Conservation (phyloP, 2,113 vertebrate genomes). For the Heterotis niloticus region DNA sequence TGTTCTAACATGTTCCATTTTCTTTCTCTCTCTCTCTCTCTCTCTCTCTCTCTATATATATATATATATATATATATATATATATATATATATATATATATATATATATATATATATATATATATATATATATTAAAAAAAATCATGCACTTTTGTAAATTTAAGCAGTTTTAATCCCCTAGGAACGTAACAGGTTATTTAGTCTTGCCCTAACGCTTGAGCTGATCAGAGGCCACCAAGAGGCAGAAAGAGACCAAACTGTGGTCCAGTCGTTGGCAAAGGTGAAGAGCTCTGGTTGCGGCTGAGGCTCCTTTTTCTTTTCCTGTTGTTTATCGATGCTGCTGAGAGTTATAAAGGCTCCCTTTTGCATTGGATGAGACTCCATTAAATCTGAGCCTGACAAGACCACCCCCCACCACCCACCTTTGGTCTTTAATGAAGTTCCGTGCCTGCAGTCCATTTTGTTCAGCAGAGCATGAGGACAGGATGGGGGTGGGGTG, state of each 20-base stretch:
- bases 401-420: slow-evolving; percentile 9
- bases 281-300: neutral
- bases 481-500: slow-evolving; percentile 3
- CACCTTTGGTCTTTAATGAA: slow-evolving; percentile 33
- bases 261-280: neutral
- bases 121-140: too few relatives aligned
- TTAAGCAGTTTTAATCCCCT: too few relatives aligned
- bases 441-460: slow-evolving; percentile 34
- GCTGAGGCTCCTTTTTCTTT: slow-evolving; percentile 18
- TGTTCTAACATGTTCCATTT: neutral
- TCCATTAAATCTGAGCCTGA: slow-evolving; percentile 23
- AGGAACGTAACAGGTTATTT: neutral
- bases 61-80: too few relatives aligned
- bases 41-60: too few relatives aligned
- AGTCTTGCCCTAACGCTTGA: too few relatives aligned
- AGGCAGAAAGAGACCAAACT: neutral
- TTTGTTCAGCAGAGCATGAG: slow-evolving; percentile 36
- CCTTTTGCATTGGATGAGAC: slow-evolving; percentile 12
- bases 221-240: too few relatives aligned
- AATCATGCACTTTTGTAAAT: too few relatives aligned
- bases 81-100: too few relatives aligned
- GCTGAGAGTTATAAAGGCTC: slow-evolving; percentile 30
- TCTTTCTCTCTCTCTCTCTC: too few relatives aligned
- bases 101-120: too few relatives aligned
- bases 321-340: slow-evolving; percentile 29